phyloP scores from a whole-genome alignment of 2,797 vertebrate species.

The Dallia pectoralis region DNA sequence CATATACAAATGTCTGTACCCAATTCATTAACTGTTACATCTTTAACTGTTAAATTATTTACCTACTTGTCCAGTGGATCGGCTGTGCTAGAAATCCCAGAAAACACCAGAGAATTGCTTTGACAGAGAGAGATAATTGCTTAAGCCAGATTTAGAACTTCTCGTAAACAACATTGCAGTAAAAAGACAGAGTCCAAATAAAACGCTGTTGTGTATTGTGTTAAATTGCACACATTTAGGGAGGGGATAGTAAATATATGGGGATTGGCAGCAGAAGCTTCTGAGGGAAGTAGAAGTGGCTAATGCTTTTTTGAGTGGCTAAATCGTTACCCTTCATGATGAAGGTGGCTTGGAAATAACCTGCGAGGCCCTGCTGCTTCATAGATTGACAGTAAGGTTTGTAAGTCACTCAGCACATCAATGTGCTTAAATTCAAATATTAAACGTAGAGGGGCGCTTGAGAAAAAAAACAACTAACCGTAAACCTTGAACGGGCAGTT shows the following conservation, averaged over 20 bases:
- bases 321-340: background rate
- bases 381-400: too few relatives aligned
- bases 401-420: too few relatives aligned
- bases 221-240: background rate
- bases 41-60: too few relatives aligned
- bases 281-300: background rate
- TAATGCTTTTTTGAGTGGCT: background rate
- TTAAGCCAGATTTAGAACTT: slow-evolving; percentile 11
- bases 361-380: too few relatives aligned
- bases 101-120: background rate
- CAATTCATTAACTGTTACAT: too few relatives aligned
- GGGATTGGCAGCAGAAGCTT: background rate
- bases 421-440: too few relatives aligned
- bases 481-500: too few relatives aligned
- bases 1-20: too few relatives aligned
- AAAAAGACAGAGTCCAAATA: slow-evolving; percentile 22
- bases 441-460: too few relatives aligned
- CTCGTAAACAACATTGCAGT: slow-evolving; percentile 15
- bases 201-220: background rate
- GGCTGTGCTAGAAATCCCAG: background rate
- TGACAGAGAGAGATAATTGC: background rate
- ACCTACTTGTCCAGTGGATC: background rate
- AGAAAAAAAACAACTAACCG: too few relatives aligned
- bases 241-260: background rate
- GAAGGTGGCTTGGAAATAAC: background rate